Evolutionary conservation across 2,113 vertebrate species (phyloP).

Genomic region (Eonycteris spelaea): DNA sequence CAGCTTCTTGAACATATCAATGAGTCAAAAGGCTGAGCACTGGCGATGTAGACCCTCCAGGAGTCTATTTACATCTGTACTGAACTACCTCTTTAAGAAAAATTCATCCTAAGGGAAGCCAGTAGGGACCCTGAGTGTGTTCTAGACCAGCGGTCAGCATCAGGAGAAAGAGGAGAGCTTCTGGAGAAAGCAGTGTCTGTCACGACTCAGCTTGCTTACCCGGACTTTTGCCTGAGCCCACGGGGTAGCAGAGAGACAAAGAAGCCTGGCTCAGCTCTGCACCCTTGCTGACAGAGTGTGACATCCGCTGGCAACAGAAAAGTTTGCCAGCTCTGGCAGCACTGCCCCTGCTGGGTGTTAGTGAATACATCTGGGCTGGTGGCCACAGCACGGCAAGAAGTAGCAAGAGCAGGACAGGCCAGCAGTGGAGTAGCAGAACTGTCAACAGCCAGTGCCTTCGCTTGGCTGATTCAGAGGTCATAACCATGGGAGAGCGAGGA

Average conservation of each 20-base stretch:
- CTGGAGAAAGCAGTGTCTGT: neutral
- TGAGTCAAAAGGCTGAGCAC: neutral
- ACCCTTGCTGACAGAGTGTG: neutral
- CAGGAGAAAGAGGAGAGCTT: neutral
- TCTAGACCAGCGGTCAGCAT: neutral
- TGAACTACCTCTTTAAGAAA: neutral
- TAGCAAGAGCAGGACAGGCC: fast-evolving
- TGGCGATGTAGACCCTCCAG: neutral
- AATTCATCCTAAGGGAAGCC: neutral
- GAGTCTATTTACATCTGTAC: neutral
- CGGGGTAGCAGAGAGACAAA: neutral
- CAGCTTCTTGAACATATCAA: neutral
- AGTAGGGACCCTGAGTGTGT: neutral
- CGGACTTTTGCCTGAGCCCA: neutral
- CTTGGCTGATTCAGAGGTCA: neutral
- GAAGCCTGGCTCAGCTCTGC: neutral
- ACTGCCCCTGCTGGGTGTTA: neutral
- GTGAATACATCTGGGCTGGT: neutral
- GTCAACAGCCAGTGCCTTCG: neutral
- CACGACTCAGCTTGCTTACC: neutral
- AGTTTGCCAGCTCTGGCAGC: neutral
- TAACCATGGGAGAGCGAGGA: neutral
- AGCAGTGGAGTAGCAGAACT: neutral
- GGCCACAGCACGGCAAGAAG: neutral
- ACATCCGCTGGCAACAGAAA: neutral